phyloP scores from a whole-genome alignment of 2,888 invertebrate genomes.

The Acanthoscelides obtectus region DNA sequence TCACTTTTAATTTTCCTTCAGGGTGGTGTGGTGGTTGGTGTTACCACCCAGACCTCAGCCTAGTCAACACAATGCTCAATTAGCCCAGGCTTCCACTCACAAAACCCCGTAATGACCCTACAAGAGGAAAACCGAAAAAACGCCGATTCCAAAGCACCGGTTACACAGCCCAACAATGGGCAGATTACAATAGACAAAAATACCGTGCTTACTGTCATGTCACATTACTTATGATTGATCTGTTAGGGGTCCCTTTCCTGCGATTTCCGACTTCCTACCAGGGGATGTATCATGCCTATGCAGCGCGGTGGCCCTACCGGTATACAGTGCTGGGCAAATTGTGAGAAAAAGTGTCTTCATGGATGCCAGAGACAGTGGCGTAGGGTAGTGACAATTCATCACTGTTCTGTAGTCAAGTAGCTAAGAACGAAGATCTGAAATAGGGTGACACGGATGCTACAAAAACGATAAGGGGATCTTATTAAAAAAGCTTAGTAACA shows the following conservation, averaged over 20 bases:
- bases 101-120: slow-evolving; percentile 29
- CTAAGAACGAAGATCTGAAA: too few species aligned
- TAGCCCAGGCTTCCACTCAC: slow-evolving; percentile 29
- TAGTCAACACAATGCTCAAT: slow-evolving; percentile 30
- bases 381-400: not conserved
- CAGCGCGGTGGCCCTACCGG: slow-evolving; percentile 1
- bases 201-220: slow-evolving; percentile 48
- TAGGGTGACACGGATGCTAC: too few species aligned
- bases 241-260: slow-evolving; percentile 27
- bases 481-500: too few species aligned
- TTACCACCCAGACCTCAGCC: not conserved
- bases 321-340: not conserved
- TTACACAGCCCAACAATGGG: slow-evolving; percentile 43
- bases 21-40: not conserved
- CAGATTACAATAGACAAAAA: slow-evolving; percentile 49
- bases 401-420: too few species aligned
- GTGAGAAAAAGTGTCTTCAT: not conserved
- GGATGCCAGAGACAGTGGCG: not conserved
- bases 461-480: too few species aligned
- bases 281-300: slow-evolving; percentile 17
- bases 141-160: slow-evolving; percentile 38
- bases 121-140: slow-evolving; percentile 38
- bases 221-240: slow-evolving; percentile 50
- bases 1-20: too few species aligned
- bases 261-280: slow-evolving; percentile 31